Evolutionary conservation across 2,888 invertebrate species (phyloP).

Genomic region (Oxycera nigricornis): DNA sequence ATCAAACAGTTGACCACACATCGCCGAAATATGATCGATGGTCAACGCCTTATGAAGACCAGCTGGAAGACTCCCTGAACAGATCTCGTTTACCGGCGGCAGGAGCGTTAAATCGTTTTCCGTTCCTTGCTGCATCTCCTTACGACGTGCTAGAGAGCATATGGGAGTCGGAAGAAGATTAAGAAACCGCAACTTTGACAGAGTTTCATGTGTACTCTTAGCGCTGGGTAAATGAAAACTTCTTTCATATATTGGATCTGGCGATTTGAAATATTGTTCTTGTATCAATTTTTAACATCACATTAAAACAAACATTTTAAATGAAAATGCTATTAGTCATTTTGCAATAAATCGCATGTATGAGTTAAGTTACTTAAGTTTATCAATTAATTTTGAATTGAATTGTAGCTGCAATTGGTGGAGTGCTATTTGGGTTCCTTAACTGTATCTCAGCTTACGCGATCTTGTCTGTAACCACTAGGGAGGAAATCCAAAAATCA

Average conservation of each 20-base stretch:
- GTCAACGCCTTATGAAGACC: neutral
- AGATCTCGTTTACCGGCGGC: neutral
- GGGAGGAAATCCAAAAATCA: too few species aligned
- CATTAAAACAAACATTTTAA: neutral
- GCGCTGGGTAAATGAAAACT: neutral
- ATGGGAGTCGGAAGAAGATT: slow-evolving; percentile 1
- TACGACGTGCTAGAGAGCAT: slow-evolving; percentile 20
- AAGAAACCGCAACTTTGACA: neutral
- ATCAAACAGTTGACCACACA: neutral
- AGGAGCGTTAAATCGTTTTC: neutral
- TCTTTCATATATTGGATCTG: neutral
- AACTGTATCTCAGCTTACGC: too few species aligned
- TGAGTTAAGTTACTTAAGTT: too few species aligned
- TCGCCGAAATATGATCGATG: slow-evolving; percentile 18
- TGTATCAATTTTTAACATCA: neutral
- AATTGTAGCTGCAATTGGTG: too few species aligned
- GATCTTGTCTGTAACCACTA: too few species aligned
- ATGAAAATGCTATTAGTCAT: too few species aligned
- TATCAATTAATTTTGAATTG: too few species aligned
- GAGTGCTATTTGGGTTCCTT: too few species aligned
- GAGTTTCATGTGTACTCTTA: neutral
- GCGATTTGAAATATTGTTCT: neutral
- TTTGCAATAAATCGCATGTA: too few species aligned
- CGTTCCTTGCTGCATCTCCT: neutral
- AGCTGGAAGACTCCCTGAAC: neutral